Conservation (phyloP, 2,797 vertebrate species). For the Uromys caudimaculatus region DNA sequence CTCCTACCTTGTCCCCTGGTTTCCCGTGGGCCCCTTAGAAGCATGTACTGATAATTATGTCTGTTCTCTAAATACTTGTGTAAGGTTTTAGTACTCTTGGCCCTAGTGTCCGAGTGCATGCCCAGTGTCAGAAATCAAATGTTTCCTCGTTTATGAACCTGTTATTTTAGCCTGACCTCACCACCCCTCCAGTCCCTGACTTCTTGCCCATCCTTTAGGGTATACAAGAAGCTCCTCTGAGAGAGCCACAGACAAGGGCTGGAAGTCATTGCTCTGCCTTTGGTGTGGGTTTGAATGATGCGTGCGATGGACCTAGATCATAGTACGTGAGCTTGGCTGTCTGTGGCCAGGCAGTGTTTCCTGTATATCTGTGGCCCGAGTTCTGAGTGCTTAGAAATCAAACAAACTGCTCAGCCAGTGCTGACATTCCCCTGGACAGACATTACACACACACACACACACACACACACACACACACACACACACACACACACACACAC, state of each 20-base stretch:
- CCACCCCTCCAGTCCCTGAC: not conserved
- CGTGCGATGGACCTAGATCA: not conserved
- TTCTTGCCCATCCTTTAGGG: not conserved
- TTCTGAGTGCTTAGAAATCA: not conserved
- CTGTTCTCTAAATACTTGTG: not conserved
- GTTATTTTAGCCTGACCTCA: not conserved
- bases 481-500: no score
- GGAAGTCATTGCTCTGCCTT: not conserved
- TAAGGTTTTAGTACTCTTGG: not conserved
- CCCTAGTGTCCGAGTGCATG: not conserved
- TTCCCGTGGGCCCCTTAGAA: not conserved
- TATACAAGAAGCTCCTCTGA: not conserved
- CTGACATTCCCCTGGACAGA: not conserved
- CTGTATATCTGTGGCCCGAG: not conserved
- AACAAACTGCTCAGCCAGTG: not conserved
- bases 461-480: no score
- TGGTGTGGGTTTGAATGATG: not conserved
- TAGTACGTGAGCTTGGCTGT: not conserved
- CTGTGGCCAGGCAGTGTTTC: not conserved
- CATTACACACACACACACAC: no score
- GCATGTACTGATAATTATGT: not conserved
- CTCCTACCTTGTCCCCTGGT: not conserved
- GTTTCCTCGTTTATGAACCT: not conserved
- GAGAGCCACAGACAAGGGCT: not conserved
- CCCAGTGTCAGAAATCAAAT: not conserved